These are phyloP conservation scores for Asbolus verrucosus DNA, from an alignment of 1,140 invertebrate genomes.

Conservation along the genomic window DNA sequence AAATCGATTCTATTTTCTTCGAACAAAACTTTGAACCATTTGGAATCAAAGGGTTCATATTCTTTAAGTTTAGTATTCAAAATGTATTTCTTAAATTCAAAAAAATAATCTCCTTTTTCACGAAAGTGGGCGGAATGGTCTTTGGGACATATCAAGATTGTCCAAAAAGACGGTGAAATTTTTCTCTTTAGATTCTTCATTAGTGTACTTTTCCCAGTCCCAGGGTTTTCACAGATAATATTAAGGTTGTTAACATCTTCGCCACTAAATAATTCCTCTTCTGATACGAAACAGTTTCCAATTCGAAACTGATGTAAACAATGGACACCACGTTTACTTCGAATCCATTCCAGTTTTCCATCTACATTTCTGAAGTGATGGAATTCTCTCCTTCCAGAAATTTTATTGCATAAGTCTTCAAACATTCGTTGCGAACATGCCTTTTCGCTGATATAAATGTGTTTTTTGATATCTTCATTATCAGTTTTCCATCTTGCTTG, in stretches of 20 bases:
- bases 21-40: not conserved
- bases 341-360: not conserved
- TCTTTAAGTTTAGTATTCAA: not conserved
- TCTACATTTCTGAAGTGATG: not conserved
- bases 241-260: not conserved
- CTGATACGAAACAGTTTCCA: not conserved
- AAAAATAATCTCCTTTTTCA: not conserved
- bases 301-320: not conserved
- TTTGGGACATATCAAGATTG: not conserved
- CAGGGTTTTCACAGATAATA: not conserved
- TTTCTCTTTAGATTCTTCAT: not conserved
- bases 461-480: not conserved
- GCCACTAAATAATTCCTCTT: not conserved
- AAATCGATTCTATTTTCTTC: not conserved
- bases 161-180: not conserved
- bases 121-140: not conserved
- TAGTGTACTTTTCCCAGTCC: not conserved
- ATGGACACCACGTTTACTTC: not conserved
- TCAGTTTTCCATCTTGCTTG: too few species aligned
- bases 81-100: conserved; percentile 4
- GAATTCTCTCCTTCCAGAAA: not conserved
- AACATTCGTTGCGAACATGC: not conserved
- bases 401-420: not conserved
- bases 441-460: not conserved
- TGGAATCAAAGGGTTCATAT: not conserved